A percentile compares a stretch with the other conserved stretches of the same genome.
phyloP scores from a whole-genome alignment of 1,140 invertebrate species.

The Popillia japonica region DNA sequence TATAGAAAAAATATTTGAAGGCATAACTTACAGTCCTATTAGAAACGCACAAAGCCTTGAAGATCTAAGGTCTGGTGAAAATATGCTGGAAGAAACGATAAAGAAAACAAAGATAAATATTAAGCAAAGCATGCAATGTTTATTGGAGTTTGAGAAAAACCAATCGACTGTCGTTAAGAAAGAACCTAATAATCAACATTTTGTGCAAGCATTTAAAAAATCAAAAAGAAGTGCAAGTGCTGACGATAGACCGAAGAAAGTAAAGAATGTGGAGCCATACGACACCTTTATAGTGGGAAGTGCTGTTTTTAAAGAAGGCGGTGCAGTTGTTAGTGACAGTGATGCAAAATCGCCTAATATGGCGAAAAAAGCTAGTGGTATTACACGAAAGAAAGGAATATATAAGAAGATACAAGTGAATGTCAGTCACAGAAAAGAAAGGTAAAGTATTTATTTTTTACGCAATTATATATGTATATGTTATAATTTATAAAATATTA shows the following conservation, averaged over 20 bases:
- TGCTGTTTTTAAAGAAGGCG: conserved; percentile 12
- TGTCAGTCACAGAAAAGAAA: conserved; percentile 4
- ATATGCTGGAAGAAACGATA: not conserved
- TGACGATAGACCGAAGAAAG: not conserved
- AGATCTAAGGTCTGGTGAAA: not conserved
- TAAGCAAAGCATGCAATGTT: conserved; percentile 6
- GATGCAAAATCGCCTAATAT: not conserved
- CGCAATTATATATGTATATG: too few species aligned
- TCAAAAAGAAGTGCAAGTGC: conserved; percentile 7
- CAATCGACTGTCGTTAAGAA: not conserved
- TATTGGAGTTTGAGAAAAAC: conserved; percentile 20
- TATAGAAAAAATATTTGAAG: not conserved
- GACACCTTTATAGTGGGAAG: conserved; percentile 22
- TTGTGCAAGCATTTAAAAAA: conserved; percentile 28
- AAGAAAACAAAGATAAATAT: not conserved
- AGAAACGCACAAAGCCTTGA: conserved; percentile 15
- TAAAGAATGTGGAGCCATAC: conserved; percentile 24
- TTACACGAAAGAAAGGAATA: conserved; percentile 25
- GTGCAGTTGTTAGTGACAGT: conserved; percentile 10
- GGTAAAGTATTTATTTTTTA: not conserved
- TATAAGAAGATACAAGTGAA: conserved; percentile 31
- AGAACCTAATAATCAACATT: not conserved
- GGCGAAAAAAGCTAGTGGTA: not conserved
- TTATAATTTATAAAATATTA: not conserved
- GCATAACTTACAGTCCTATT: not conserved